phyloP scores from a whole-genome alignment of 1,140 invertebrate genomes.

The Apis laboriosa region DNA sequence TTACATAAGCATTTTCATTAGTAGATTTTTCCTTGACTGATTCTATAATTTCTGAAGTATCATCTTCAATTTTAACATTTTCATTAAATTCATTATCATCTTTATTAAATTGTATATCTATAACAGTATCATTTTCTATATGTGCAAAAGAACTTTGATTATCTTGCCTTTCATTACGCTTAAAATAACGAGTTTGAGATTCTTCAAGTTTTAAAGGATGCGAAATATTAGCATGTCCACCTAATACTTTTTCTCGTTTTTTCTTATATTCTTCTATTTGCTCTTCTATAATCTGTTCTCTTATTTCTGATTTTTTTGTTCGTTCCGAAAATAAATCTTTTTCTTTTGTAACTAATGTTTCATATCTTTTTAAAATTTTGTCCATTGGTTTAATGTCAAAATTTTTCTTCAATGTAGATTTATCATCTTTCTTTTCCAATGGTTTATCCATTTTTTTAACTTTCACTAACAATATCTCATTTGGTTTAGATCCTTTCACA shows the following conservation, averaged over 20 bases:
- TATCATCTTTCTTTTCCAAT: conserved; percentile 71
- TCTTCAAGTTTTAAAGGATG: conserved; percentile 33
- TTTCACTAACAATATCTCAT: conserved; percentile 78
- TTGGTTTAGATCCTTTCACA: conserved; percentile 77
- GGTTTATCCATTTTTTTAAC: conserved; percentile 79
- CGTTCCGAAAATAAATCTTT: conserved; percentile 68
- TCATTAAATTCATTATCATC: conserved; percentile 18
- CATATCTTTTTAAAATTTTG: conserved; percentile 69
- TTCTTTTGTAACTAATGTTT: conserved; percentile 64
- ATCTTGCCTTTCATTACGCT: conserved; percentile 35
- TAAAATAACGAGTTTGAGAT: conserved; percentile 33
- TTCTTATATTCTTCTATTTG: conserved; percentile 80
- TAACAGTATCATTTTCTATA: conserved; percentile 5
- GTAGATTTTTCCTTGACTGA: conserved; percentile 34
- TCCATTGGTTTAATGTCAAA: conserved; percentile 71
- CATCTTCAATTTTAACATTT: conserved; percentile 22
- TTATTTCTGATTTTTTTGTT: conserved; percentile 58
- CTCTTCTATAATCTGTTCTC: conserved; percentile 76
- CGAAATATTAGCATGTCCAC: conserved; percentile 50
- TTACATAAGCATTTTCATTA: conserved; percentile 44
- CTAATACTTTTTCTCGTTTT: conserved; percentile 76
- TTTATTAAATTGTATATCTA: conserved; percentile 3
- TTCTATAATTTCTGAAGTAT: conserved; percentile 12
- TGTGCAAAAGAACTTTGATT: neutral
- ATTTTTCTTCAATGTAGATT: conserved; percentile 51